Percentiles rank a stretch among this genome's conserved stretches.
These are phyloP conservation scores for Reinhardtius hippoglossoides DNA, from an alignment of 2,113 vertebrate species.

Conservation along the genomic window DNA sequence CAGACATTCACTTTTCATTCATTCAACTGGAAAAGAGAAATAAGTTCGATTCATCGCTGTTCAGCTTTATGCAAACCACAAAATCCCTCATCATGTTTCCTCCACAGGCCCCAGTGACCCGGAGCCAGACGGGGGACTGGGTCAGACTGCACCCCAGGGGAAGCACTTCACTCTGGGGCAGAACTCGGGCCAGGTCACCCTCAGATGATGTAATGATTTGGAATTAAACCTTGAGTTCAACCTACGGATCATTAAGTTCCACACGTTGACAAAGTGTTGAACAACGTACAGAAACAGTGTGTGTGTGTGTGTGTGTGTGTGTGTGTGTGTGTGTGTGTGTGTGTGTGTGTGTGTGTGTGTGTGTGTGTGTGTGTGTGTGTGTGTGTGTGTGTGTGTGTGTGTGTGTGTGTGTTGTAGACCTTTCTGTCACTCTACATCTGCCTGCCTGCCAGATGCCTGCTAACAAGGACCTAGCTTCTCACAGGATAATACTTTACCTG, in stretches of 20 bases:
- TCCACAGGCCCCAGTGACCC: not conserved
- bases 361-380: slow-evolving; percentile 28
- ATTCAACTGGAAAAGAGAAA: no score
- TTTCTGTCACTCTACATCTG: slow-evolving; percentile 67
- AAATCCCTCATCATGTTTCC: not conserved
- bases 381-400: slow-evolving; percentile 37
- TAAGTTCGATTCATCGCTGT: no score
- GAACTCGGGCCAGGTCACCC: slow-evolving; percentile 56
- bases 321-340: slow-evolving; percentile 35
- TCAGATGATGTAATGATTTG: no score
- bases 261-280: no score
- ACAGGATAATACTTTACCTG: slow-evolving; percentile 66
- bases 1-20: no score
- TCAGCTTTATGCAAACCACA: no score
- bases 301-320: slow-evolving; percentile 34
- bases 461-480: slow-evolving; percentile 69
- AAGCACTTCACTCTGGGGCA: slow-evolving; percentile 36
- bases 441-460: slow-evolving; percentile 65
- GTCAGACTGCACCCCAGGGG: slow-evolving; percentile 28
- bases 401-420: slow-evolving; percentile 33
- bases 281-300: not conserved
- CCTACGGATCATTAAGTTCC: no score
- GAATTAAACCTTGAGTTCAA: no score
- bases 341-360: slow-evolving; percentile 30
- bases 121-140: slow-evolving; percentile 45